phyloP scores from a whole-genome alignment of 1,140 invertebrate genomes.

The Diplogasteroides magnus region DNA sequence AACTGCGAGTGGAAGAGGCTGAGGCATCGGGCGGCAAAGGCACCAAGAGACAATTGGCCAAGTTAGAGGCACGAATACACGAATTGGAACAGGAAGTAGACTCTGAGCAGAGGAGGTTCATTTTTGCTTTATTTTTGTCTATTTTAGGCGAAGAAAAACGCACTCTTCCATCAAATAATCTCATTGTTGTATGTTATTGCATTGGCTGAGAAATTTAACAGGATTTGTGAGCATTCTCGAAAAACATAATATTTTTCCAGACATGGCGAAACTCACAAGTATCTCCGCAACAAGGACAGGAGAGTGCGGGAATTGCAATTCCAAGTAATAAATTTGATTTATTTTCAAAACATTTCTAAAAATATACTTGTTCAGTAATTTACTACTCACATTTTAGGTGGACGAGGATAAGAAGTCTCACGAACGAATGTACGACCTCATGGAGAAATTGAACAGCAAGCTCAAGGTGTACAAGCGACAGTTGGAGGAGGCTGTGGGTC shows the following conservation, averaged over 20 bases:
- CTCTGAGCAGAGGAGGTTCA: slow-evolving; percentile 54
- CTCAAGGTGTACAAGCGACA: slow-evolving; percentile 99
- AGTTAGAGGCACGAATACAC: slow-evolving; percentile 45
- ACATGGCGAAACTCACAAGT: slow-evolving; percentile 61
- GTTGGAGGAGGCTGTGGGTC: slow-evolving; percentile 85
- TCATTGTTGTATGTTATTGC: too few relatives aligned
- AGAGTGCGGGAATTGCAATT: slow-evolving; percentile 53
- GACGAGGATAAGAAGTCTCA: slow-evolving; percentile 55
- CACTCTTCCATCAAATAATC: too few relatives aligned
- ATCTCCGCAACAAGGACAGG: slow-evolving; percentile 59
- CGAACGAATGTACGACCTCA: slow-evolving; percentile 72
- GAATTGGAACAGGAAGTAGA: slow-evolving; percentile 61
- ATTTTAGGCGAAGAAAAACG: too few relatives aligned
- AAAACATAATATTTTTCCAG: slow-evolving; percentile 31
- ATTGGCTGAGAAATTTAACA: too few relatives aligned
- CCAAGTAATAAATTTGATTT: slow-evolving; percentile 31
- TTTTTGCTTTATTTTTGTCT: too few relatives aligned
- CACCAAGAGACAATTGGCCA: slow-evolving; percentile 69
- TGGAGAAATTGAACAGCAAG: slow-evolving; percentile 97
- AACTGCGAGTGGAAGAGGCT: slow-evolving; percentile 83
- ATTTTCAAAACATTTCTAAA: neutral
- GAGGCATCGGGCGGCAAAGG: slow-evolving; percentile 93
- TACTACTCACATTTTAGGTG: slow-evolving; percentile 62
- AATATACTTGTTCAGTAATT: neutral
- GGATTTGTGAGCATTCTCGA: too few relatives aligned